Evolutionary conservation across 2,113 vertebrate species (phyloP).

Genomic region (Arizona elegans): DNA sequence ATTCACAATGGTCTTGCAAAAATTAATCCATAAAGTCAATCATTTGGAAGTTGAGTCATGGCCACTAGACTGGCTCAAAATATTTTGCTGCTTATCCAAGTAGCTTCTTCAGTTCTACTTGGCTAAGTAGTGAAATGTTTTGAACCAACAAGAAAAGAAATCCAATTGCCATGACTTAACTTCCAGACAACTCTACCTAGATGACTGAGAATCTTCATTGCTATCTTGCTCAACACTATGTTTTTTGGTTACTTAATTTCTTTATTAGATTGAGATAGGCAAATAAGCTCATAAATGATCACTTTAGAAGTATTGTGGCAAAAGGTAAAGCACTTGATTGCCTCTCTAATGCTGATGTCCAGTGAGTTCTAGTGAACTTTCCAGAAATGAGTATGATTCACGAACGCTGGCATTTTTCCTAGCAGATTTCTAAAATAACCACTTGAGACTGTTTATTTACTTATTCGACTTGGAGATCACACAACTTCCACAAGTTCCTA

Average conservation of each 20-base stretch:
- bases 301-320: background rate
- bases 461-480: background rate
- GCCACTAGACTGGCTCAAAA: too few species aligned
- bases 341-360: background rate
- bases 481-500: background rate
- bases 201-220: background rate
- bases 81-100: background rate
- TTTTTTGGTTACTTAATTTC: background rate
- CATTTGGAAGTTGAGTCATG: background rate
- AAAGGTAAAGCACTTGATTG: background rate
- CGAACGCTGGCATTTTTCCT: background rate
- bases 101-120: too few species aligned
- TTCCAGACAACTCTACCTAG: background rate
- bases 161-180: background rate
- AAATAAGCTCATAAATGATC: background rate
- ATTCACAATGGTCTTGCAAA: background rate
- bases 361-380: background rate
- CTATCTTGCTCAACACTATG: background rate
- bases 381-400: background rate
- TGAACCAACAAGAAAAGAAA: background rate
- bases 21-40: background rate
- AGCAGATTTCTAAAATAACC: background rate
- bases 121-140: background rate
- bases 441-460: background rate
- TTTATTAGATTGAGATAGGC: background rate